Percentiles rank a stretch among this genome's conserved stretches.
phyloP scores from a whole-genome alignment of 2,113 vertebrate species.

The Meriones unguiculatus region DNA sequence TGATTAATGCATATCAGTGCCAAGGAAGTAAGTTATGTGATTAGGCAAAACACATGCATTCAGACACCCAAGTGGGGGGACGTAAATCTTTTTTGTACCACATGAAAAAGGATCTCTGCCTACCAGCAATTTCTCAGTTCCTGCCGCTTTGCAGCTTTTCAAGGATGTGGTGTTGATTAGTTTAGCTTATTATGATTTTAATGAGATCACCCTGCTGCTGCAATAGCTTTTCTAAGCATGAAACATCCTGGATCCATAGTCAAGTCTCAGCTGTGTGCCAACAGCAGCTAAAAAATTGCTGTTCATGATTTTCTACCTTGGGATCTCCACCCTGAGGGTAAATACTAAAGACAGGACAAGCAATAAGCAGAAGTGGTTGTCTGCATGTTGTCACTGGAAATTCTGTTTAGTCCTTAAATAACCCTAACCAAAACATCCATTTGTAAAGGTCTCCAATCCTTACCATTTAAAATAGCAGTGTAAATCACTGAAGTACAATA shows the following conservation, averaged over 20 bases:
- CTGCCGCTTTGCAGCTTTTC: constrained; percentile 64
- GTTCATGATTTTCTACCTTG: constrained; percentile 66
- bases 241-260: constrained; percentile 74
- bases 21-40: constrained; percentile 59
- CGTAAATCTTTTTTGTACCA: constrained; percentile 26
- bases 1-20: constrained; percentile 28
- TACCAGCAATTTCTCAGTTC: constrained; percentile 68
- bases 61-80: constrained; percentile 39
- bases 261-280: constrained; percentile 71
- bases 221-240: constrained; percentile 80
- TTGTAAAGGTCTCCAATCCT: background rate
- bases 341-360: constrained; percentile 51
- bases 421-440: constrained; percentile 12
- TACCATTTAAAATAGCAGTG: background rate
- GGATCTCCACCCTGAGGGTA: constrained; percentile 57
- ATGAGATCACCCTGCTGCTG: constrained; percentile 80
- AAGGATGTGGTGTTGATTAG: constrained; percentile 78
- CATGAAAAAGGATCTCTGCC: constrained; percentile 62
- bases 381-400: constrained; percentile 24
- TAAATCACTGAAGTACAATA: background rate
- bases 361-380: constrained; percentile 12
- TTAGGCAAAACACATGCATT: constrained; percentile 33
- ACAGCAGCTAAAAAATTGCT: constrained; percentile 66
- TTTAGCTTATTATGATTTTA: constrained; percentile 82
- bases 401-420: constrained; percentile 45